Evolutionary conservation across 2,888 invertebrate genomes (phyloP).

Genomic region (Mimas tiliae): DNA sequence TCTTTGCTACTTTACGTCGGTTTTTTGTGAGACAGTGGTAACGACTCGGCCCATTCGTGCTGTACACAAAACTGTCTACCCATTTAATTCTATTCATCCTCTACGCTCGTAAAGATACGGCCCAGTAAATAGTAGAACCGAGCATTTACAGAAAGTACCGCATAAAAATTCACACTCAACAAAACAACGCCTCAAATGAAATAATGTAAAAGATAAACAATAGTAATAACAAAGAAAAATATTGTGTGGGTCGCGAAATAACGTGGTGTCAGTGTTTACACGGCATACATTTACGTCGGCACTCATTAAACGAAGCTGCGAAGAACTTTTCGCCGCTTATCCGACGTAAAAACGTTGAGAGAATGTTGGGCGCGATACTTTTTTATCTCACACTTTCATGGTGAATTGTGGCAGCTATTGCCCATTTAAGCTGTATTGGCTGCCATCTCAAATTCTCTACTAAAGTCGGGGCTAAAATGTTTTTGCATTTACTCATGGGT

Average conservation of each 20-base stretch:
- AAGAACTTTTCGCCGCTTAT: conserved; percentile 63
- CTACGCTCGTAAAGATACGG: background rate
- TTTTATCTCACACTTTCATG: conserved; percentile 26
- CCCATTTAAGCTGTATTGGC: conserved; percentile 27
- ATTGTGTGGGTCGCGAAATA: conserved; percentile 30
- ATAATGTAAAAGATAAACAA: conserved; percentile 21
- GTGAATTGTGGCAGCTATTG: conserved; percentile 22
- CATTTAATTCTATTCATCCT: background rate
- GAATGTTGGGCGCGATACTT: conserved; percentile 47
- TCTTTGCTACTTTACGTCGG: no score
- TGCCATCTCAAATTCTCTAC: background rate
- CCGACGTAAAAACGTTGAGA: conserved; percentile 51
- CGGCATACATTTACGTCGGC: conserved; percentile 56
- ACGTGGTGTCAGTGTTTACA: conserved; percentile 47
- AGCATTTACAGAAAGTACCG: background rate
- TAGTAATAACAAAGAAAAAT: conserved; percentile 21
- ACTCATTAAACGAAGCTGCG: conserved; percentile 65
- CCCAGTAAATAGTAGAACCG: background rate
- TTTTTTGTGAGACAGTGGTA: no score
- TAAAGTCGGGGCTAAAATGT: no score
- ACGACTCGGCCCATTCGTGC: no score
- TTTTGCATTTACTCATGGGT: no score
- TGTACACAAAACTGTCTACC: no score
- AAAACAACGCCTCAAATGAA: conserved; percentile 27
- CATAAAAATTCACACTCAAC: conserved; percentile 12